Conservation (phyloP, 2,113 vertebrate genomes). For the Prochilodus magdalenae region DNA sequence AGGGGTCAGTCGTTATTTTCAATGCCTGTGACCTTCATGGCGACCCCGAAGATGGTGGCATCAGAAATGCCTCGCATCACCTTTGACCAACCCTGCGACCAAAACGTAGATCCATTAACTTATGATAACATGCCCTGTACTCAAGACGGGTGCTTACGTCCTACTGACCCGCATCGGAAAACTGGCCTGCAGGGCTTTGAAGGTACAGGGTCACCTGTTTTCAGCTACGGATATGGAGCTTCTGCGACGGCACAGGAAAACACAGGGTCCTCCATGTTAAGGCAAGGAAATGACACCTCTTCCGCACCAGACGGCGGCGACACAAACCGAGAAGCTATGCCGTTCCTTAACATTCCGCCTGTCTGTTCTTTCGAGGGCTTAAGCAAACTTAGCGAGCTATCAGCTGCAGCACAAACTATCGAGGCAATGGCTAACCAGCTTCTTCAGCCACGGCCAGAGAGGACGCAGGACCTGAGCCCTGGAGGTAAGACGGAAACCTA, state of each 20-base stretch:
- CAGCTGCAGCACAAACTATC: slow-evolving; percentile 70
- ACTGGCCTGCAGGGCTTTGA: slow-evolving; percentile 51
- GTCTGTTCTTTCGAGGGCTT: slow-evolving; percentile 68
- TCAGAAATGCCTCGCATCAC: slow-evolving; percentile 75
- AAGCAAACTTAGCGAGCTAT: slow-evolving; percentile 83
- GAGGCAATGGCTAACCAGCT: slow-evolving; percentile 80
- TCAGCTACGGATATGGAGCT: slow-evolving; percentile 78
- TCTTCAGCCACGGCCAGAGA: slow-evolving; percentile 69
- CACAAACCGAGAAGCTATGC: slow-evolving; percentile 55
- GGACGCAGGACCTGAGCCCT: slow-evolving; percentile 67
- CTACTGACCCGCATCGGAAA: slow-evolving; percentile 45
- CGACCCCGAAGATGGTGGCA: slow-evolving; percentile 77
- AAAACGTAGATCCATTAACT: slow-evolving; percentile 56
- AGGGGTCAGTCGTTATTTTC: slow-evolving; percentile 63
- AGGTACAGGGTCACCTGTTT: slow-evolving; percentile 72
- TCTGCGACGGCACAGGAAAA: slow-evolving; percentile 82
- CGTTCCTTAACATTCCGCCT: slow-evolving; percentile 63
- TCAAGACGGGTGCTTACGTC: slow-evolving; percentile 15
- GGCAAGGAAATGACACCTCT: slow-evolving; percentile 74
- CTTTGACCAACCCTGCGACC: slow-evolving; percentile 70
- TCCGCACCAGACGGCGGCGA: slow-evolving; percentile 58
- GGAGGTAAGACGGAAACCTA: slow-evolving; percentile 91
- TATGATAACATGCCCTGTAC: slow-evolving; percentile 49
- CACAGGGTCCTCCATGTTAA: slow-evolving; percentile 79
- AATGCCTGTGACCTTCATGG: slow-evolving; percentile 79